Base-by-base conservation (phyloP, 2,113 vertebrate species). In the Eublepharis macularius region DNA sequence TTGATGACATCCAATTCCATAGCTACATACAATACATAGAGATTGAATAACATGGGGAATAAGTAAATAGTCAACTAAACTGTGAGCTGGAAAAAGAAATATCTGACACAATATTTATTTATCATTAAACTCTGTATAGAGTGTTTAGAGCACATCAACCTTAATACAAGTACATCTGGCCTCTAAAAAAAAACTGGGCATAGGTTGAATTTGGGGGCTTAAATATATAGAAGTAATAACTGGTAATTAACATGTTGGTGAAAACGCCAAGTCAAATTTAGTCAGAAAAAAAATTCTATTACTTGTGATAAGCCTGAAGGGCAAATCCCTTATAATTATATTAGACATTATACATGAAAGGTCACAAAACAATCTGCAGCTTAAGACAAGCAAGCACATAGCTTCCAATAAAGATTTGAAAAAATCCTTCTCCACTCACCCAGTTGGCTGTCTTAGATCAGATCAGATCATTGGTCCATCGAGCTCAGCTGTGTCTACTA, bases 191-290 rank as follows among this genome's bases (percentile, higher is more conserved):
- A 90, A 90, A 72, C 73, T 82, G 83, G 34, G n/a, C 70, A 86
- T 78, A 86, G 68, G 83, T 60, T 16, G 79, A 83, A 89, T 87
- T 83, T 92, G 77, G 93, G 88, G 82, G 86, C n/a, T 89, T 39
- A 26, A 85, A 89, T 87, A 92, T 84, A 77, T 92, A 92, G 93
- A 94, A 94, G 86, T 87, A 43, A 47, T 89, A 91, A 92, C 76
- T 92, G 91, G 87, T 86, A 95, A 73, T 83, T 83, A 91, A 82
- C 84, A 94, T 88, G 87, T 78, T 84, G 79, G 76, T 83, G 93
- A 93, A 87, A 94, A 87, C 54, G 92, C 88, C 88, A 85, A 95
- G 95, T 93, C 91, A 94, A 91, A 94, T 93, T 54, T 93, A 94
- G 94, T 86, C 88, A 92, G 94, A 95, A 90, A 54, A 14, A 95